A percentile compares a stretch with the other conserved stretches of the same genome.
Evolutionary conservation across 2,888 invertebrate genomes (phyloP).

Genomic region (Tachina lurida): DNA sequence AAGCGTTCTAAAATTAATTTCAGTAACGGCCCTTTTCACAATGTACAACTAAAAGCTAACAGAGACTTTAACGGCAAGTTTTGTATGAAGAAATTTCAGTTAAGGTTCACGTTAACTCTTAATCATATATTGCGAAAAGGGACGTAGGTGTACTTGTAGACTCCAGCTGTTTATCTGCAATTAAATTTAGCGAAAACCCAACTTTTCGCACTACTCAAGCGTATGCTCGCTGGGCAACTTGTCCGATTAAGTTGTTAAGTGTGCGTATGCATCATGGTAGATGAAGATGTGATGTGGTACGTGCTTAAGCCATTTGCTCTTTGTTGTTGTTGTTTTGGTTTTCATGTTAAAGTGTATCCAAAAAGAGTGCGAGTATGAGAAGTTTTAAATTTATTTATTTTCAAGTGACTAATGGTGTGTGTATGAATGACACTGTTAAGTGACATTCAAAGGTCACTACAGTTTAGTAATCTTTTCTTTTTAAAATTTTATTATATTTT

Average conservation of each 20-base stretch:
- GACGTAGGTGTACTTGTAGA: too few relatives aligned
- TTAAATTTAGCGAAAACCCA: too few relatives aligned
- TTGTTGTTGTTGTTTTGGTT: slow-evolving; percentile 2
- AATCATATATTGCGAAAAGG: too few relatives aligned
- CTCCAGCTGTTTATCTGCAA: too few relatives aligned
- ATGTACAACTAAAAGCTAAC: too few relatives aligned
- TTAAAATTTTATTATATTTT: slow-evolving; percentile 12
- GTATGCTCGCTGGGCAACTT: slow-evolving; percentile 21
- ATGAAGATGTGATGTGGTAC: slow-evolving; percentile 44
- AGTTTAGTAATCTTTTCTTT: slow-evolving; percentile 66
- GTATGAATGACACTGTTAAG: slow-evolving; percentile 57
- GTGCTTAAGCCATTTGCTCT: slow-evolving; percentile 43
- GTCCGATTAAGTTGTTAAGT: slow-evolving; percentile 11
- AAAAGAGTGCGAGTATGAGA: background rate
- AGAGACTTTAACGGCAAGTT: too few relatives aligned
- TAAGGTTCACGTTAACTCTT: too few relatives aligned
- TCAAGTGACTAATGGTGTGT: slow-evolving; percentile 64
- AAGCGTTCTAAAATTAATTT: too few relatives aligned
- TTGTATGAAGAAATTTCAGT: too few relatives aligned
- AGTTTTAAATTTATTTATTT: slow-evolving; percentile 38
- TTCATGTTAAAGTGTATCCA: slow-evolving; percentile 7
- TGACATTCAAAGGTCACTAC: slow-evolving; percentile 67
- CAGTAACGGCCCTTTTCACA: too few relatives aligned
- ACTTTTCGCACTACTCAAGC: background rate
- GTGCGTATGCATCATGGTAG: background rate